A percentile compares a stretch with the other conserved stretches of the same genome.
phyloP scores from a whole-genome alignment of 2,113 vertebrate species.

The Mesoclemmys tuberculata region DNA sequence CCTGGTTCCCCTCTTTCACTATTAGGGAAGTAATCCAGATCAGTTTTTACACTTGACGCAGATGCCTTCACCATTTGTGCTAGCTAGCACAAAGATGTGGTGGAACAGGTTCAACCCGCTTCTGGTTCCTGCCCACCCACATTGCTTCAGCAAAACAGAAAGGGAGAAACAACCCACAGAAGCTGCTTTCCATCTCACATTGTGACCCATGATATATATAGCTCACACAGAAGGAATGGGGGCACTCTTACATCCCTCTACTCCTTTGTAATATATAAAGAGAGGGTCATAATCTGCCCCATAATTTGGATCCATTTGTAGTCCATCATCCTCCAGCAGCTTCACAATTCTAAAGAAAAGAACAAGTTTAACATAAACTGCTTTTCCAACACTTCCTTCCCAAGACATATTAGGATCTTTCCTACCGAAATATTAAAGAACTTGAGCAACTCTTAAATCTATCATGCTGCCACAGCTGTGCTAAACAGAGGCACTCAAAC shows the following conservation, averaged over 20 bases:
- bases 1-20: neutral
- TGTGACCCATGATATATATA: neutral
- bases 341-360: neutral
- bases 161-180: neutral
- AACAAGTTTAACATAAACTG: neutral
- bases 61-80: neutral
- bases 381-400: neutral
- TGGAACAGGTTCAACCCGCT: neutral
- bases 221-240: neutral
- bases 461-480: neutral
- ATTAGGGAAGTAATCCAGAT: neutral
- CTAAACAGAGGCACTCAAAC: neutral
- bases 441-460: neutral
- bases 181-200: neutral
- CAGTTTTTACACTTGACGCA: neutral
- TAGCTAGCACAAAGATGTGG: neutral
- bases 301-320: neutral
- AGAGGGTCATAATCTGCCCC: neutral
- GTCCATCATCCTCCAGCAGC: neutral
- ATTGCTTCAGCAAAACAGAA: neutral
- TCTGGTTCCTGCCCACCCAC: neutral
- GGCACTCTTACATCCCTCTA: neutral
- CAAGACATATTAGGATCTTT: neutral
- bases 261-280: neutral
- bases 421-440: neutral